These are phyloP conservation scores for Muntiacus muntjak DNA, from an alignment of 2,113 vertebrate genomes.

Conservation along the genomic window DNA sequence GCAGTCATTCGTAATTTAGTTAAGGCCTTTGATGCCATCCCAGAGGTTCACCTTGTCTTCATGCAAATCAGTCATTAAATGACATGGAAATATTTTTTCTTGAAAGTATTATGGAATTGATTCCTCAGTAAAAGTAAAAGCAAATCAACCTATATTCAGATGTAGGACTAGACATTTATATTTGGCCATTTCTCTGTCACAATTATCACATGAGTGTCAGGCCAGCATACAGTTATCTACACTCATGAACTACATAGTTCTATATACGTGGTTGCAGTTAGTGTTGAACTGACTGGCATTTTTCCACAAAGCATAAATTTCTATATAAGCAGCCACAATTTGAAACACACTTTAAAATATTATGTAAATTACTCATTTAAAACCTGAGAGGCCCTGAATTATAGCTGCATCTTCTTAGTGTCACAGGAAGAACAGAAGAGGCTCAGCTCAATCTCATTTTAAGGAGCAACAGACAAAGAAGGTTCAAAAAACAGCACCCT, in stretches of 20 bases:
- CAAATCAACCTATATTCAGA: not conserved
- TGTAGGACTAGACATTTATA: not conserved
- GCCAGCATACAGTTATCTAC: not conserved
- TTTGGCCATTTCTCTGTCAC: not conserved
- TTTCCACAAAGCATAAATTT: not conserved
- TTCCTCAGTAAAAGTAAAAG: not conserved
- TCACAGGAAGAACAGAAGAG: not conserved
- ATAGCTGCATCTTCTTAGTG: not conserved
- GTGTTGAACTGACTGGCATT: not conserved
- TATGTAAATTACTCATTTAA: not conserved
- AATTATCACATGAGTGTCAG: not conserved
- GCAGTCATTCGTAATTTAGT: not conserved
- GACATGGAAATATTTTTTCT: constrained; percentile 12
- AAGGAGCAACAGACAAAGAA: not conserved
- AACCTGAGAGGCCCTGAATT: not conserved
- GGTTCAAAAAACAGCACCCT: not conserved
- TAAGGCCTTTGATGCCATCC: not conserved
- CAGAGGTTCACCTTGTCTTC: not conserved
- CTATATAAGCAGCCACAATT: not conserved
- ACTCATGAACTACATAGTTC: not conserved
- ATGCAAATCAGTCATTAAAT: constrained; percentile 15
- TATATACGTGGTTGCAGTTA: not conserved
- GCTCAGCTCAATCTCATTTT: not conserved
- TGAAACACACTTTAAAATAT: not conserved
- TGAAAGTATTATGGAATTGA: constrained; percentile 5